phyloP scores from a whole-genome alignment of 1,140 invertebrate species.

The Drosophila punjabiensis region DNA sequence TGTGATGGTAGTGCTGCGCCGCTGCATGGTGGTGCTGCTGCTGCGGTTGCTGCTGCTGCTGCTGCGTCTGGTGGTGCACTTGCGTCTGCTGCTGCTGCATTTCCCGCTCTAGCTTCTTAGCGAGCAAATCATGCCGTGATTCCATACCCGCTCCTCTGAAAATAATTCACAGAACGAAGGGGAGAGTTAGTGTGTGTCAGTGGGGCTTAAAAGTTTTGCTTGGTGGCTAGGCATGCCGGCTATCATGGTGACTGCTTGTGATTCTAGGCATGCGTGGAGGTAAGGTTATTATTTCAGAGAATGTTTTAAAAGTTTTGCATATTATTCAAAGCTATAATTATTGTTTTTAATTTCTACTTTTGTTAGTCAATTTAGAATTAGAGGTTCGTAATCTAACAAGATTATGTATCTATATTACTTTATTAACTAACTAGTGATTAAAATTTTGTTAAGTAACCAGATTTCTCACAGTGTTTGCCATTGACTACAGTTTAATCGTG shows the following conservation, averaged over 20 bases:
- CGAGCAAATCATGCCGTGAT: conserved; percentile 85
- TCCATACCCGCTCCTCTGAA: conserved; percentile 85
- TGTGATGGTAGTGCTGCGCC: conserved; percentile 69
- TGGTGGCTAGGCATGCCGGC: conserved; percentile 26
- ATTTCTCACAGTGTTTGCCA: background rate
- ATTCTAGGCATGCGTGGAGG: conserved; percentile 14
- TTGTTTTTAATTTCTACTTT: background rate
- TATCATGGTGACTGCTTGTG: conserved; percentile 6
- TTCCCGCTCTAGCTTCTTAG: conserved; percentile 84
- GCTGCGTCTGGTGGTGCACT: conserved; percentile 69
- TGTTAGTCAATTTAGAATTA: background rate
- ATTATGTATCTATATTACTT: background rate
- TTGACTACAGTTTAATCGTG: background rate
- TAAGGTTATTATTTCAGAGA: background rate
- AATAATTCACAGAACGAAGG: conserved; percentile 39
- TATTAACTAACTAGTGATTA: background rate
- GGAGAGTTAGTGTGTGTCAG: conserved; percentile 11
- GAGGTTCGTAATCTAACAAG: no score
- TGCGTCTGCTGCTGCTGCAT: conserved; percentile 77
- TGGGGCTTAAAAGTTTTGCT: background rate
- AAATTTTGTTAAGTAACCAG: background rate
- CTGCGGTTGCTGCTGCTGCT: conserved; percentile 66
- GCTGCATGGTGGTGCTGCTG: conserved; percentile 74
- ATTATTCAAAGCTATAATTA: background rate
- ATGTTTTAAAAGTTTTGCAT: background rate